Percentiles rank a stretch among this genome's conserved stretches.
These are phyloP conservation scores for Nemapogon koenigi DNA, from an alignment of 2,888 invertebrate species.

Conservation along the genomic window DNA sequence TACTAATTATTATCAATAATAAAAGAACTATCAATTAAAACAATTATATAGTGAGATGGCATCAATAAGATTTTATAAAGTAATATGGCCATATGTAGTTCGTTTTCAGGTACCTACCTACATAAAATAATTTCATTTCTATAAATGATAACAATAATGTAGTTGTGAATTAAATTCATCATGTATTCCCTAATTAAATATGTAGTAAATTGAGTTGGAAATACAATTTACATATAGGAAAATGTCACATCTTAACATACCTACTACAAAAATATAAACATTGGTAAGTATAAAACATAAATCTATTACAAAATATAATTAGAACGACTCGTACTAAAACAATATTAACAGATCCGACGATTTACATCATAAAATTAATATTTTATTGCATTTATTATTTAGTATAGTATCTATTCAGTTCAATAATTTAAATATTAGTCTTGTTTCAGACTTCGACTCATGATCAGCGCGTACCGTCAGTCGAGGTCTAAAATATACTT, in stretches of 20 bases:
- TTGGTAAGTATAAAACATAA: background rate
- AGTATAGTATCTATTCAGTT: conserved; percentile 8
- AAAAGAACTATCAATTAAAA: conserved; percentile 51
- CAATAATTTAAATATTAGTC: conserved; percentile 5
- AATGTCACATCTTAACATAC: conserved; percentile 35
- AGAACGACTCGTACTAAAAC: background rate
- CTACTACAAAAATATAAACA: conserved; percentile 42
- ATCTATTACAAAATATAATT: conserved; percentile 5
- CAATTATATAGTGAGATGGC: conserved; percentile 19
- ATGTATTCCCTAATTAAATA: background rate
- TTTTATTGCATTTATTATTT: background rate
- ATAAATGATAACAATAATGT: background rate
- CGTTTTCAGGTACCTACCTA: conserved; percentile 58
- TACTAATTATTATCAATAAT: conserved; percentile 41
- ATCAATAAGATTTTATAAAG: conserved; percentile 24
- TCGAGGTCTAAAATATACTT: no score
- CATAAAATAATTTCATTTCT: conserved; percentile 22
- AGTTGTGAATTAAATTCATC: no score
- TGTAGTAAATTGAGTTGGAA: conserved; percentile 53
- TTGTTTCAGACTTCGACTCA: no score
- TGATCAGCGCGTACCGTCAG: no score
- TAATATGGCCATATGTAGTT: conserved; percentile 57
- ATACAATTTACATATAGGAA: conserved; percentile 30
- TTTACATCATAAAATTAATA: background rate
- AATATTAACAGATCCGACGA: conserved; percentile 4